Evolutionary conservation across 2,888 invertebrate genomes (phyloP).

Genomic region (Scaptomyza tumidula): DNA sequence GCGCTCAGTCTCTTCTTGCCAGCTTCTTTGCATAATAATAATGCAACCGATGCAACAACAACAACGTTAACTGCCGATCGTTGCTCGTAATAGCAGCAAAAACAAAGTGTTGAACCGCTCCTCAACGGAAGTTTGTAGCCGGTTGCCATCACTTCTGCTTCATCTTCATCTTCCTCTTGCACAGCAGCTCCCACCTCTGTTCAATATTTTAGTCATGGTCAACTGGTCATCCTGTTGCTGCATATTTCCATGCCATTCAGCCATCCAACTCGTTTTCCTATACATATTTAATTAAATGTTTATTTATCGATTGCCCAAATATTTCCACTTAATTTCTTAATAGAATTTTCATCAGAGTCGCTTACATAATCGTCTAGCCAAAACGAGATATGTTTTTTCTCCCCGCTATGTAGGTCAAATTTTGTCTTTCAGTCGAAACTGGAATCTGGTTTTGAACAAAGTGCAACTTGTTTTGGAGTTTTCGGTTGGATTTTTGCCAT

Average conservation of each 20-base stretch:
- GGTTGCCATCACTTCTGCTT: slow-evolving; percentile 23
- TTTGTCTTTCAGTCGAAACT: slow-evolving; percentile 37
- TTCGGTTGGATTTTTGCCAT: slow-evolving; percentile 8
- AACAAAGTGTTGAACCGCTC: slow-evolving; percentile 45
- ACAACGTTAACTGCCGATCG: slow-evolving; percentile 24
- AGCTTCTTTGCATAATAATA: slow-evolving; percentile 76
- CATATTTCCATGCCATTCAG: slow-evolving; percentile 24
- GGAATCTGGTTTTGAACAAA: slow-evolving; percentile 49
- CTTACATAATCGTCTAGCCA: slow-evolving; percentile 19
- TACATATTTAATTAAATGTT: background rate
- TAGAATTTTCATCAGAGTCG: slow-evolving; percentile 41
- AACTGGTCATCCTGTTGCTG: slow-evolving; percentile 62
- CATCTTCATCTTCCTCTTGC: background rate
- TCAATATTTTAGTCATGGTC: slow-evolving; percentile 75
- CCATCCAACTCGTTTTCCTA: slow-evolving; percentile 24
- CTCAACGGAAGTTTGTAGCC: slow-evolving; percentile 55
- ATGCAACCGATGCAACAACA: slow-evolving; percentile 49
- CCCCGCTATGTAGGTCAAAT: slow-evolving; percentile 45
- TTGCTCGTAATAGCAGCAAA: slow-evolving; percentile 54
- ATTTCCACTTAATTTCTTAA: slow-evolving; percentile 29
- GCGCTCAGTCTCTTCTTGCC: slow-evolving; percentile 51
- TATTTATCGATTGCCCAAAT: background rate
- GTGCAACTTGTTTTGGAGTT: slow-evolving; percentile 45
- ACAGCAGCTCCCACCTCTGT: slow-evolving; percentile 28
- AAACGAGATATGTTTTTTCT: slow-evolving; percentile 7